These are phyloP conservation scores for Eupithecia tripunctaria DNA, from an alignment of 2,888 invertebrate genomes.

Conservation along the genomic window DNA sequence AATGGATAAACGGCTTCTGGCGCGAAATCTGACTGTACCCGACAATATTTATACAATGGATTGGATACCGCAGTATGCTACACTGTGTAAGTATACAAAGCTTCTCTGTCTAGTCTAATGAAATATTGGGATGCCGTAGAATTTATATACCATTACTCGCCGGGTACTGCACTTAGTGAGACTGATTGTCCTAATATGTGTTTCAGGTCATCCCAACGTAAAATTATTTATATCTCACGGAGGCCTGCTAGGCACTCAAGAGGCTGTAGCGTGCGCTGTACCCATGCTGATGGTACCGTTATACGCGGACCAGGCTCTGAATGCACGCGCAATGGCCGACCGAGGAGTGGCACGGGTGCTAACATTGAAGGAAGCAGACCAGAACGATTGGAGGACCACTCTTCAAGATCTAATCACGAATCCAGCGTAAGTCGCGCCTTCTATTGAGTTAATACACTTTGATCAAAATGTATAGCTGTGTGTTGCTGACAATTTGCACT, in stretches of 20 bases:
- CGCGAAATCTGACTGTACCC: constrained; percentile 76
- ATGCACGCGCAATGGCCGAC: constrained; percentile 79
- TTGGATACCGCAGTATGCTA: constrained; percentile 84
- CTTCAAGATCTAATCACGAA: constrained; percentile 73
- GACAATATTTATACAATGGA: constrained; percentile 78
- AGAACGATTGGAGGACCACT: constrained; percentile 63
- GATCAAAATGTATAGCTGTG: too few species aligned
- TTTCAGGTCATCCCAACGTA: constrained; percentile 81
- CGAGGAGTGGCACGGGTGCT: constrained; percentile 78
- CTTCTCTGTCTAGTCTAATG: background rate
- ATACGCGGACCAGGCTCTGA: constrained; percentile 82
- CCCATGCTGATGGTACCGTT: constrained; percentile 83
- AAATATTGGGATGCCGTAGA: background rate
- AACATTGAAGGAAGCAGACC: constrained; percentile 62
- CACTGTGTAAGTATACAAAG: constrained; percentile 73
- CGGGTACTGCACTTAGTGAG: background rate
- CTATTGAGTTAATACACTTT: background rate
- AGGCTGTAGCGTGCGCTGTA: constrained; percentile 83
- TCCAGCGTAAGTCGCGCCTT: constrained; percentile 66
- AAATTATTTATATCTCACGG: constrained; percentile 86
- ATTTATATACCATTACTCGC: background rate
- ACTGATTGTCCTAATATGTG: background rate
- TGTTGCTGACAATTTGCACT: too few species aligned
- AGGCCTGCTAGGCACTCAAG: constrained; percentile 85
- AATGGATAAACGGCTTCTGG: constrained; percentile 76